Conservation (phyloP, 2,888 invertebrate species). For the Vesta saturnalis region DNA sequence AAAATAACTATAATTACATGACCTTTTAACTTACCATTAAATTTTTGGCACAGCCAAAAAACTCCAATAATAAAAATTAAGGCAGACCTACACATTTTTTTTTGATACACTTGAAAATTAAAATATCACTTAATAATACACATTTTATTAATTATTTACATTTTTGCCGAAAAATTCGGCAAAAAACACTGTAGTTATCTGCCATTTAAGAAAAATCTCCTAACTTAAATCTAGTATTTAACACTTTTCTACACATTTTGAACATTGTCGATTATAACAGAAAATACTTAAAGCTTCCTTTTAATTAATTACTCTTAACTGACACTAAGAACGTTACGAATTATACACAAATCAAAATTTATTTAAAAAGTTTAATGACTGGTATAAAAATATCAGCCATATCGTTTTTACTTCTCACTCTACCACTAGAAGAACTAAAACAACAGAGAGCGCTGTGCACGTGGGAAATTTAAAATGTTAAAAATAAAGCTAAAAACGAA, state of each 20-base stretch:
- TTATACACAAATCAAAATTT: constrained; percentile 37
- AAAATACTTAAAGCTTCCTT: constrained; percentile 6
- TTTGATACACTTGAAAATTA: constrained; percentile 42
- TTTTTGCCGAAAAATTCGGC: constrained; percentile 50
- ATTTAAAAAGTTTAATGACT: constrained; percentile 48
- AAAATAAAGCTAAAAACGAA: neutral
- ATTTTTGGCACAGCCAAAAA: constrained; percentile 54
- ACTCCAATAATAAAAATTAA: constrained; percentile 52
- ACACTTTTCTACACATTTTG: constrained; percentile 29
- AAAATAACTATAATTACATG: constrained; percentile 26
- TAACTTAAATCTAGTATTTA: constrained; percentile 33
- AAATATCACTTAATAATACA: constrained; percentile 37
- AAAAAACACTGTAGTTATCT: constrained; percentile 49
- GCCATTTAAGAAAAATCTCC: constrained; percentile 43
- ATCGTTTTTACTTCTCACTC: constrained; percentile 42
- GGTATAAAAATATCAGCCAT: constrained; percentile 51
- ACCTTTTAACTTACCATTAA: constrained; percentile 50
- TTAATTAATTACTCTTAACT: constrained; percentile 23
- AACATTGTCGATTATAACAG: constrained; percentile 20
- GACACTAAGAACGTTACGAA: constrained; percentile 39
- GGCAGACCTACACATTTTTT: constrained; percentile 52
- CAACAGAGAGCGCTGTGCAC: constrained; percentile 34
- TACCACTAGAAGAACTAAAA: constrained; percentile 22
- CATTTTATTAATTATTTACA: constrained; percentile 49
- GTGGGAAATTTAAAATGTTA: constrained; percentile 27